Conservation (phyloP, 1,140 invertebrate genomes). For the Procambarus clarkii region DNA sequence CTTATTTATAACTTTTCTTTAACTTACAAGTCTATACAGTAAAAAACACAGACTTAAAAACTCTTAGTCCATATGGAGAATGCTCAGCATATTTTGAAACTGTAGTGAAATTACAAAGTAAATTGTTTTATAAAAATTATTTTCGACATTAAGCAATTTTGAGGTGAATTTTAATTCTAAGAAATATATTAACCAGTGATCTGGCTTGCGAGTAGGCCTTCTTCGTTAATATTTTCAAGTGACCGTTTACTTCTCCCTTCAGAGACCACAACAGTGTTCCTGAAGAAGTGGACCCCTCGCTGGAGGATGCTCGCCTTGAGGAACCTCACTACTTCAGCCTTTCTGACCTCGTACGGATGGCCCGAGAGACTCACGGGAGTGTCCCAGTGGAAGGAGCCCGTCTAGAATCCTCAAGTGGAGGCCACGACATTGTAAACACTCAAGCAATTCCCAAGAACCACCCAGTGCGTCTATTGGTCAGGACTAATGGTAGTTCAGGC, state of each 20-base stretch:
- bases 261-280: conserved; percentile 55
- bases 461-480: conserved; percentile 47
- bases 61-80: too few species aligned
- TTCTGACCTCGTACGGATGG: conserved; percentile 33
- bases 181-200: too few species aligned
- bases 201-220: too few species aligned
- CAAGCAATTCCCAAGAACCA: conserved; percentile 46
- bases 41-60: too few species aligned
- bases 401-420: background rate
- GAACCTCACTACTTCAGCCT: conserved; percentile 26
- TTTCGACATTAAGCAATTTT: too few species aligned
- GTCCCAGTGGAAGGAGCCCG: background rate
- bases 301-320: background rate
- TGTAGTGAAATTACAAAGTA: too few species aligned
- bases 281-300: background rate
- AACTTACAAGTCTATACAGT: too few species aligned
- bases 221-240: too few species aligned
- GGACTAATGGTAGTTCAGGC: conserved; percentile 20
- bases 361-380: conserved; percentile 17
- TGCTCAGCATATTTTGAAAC: too few species aligned
- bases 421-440: background rate
- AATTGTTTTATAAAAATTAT: too few species aligned
- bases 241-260: background rate
- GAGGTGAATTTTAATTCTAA: too few species aligned
- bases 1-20: too few species aligned